Evolutionary conservation across 2,797 vertebrate species (phyloP).

Genomic region (Cossypha heuglini): DNA sequence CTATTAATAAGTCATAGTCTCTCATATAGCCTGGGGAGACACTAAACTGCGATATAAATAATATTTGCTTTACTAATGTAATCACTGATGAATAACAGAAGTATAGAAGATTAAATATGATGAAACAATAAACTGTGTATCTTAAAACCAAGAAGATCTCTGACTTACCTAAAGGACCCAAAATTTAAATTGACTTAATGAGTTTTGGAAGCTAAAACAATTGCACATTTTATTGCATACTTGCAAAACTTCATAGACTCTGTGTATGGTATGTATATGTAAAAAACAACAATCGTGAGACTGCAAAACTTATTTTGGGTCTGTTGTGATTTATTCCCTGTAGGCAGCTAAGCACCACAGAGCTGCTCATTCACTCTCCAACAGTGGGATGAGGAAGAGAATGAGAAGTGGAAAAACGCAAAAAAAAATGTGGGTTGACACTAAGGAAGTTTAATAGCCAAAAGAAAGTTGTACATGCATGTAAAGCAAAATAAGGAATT

Average conservation of each 20-base stretch:
- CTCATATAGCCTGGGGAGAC: neutral
- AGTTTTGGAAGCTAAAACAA: neutral
- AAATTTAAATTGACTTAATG: neutral
- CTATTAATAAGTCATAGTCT: neutral
- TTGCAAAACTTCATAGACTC: neutral
- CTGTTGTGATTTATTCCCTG: neutral
- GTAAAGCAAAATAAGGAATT: neutral
- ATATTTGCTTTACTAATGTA: neutral
- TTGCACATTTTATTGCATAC: neutral
- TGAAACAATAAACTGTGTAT: neutral
- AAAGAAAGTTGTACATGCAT: accelerated
- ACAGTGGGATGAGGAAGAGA: neutral
- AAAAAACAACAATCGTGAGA: neutral
- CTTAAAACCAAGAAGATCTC: neutral
- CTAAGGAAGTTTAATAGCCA: neutral
- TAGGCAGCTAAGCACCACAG: neutral
- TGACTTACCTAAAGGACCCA: neutral
- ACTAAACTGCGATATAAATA: neutral
- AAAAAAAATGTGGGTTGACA: accelerated
- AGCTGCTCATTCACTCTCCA: neutral
- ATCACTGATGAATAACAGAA: neutral
- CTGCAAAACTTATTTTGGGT: neutral
- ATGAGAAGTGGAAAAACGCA: neutral
- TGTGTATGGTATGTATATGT: accelerated
- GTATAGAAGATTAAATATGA: neutral